Conservation (phyloP, 2,797 vertebrate species). For the Eulemur mongoz region DNA sequence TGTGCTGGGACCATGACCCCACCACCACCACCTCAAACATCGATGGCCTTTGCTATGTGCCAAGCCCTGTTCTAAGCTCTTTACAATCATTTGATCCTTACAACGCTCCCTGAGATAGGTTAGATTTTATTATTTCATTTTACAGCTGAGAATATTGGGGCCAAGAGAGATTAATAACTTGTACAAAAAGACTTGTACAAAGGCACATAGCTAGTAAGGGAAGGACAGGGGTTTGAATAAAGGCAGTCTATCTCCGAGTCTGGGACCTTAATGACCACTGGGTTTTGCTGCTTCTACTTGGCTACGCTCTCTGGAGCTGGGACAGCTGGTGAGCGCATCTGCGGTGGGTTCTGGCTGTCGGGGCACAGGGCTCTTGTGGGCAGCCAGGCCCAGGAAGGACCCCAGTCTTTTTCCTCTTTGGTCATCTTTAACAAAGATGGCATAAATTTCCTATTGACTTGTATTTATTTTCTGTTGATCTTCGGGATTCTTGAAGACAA, state of each 20-base stretch:
- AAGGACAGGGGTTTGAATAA: neutral
- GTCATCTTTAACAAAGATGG: conserved; percentile 35
- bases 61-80: neutral
- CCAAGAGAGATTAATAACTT: neutral
- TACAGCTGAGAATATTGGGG: conserved; percentile 7
- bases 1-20: neutral
- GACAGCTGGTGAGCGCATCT: neutral
- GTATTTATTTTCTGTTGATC: conserved; percentile 28
- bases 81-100: neutral
- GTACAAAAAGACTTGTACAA: neutral
- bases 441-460: neutral
- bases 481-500: neutral
- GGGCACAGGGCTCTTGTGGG: neutral
- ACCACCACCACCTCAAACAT: neutral
- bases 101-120: neutral
- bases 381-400: neutral
- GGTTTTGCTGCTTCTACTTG: neutral
- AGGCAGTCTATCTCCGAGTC: neutral
- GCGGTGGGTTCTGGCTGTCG: neutral
- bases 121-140: conserved; percentile 58
- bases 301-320: neutral
- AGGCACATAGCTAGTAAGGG: neutral
- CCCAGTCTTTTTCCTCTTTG: neutral
- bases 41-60: neutral
- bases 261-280: neutral